A percentile compares a stretch with the other conserved stretches of the same genome.
phyloP scores from a whole-genome alignment of 2,113 vertebrate species.

The Boleophthalmus pectinirostris region DNA sequence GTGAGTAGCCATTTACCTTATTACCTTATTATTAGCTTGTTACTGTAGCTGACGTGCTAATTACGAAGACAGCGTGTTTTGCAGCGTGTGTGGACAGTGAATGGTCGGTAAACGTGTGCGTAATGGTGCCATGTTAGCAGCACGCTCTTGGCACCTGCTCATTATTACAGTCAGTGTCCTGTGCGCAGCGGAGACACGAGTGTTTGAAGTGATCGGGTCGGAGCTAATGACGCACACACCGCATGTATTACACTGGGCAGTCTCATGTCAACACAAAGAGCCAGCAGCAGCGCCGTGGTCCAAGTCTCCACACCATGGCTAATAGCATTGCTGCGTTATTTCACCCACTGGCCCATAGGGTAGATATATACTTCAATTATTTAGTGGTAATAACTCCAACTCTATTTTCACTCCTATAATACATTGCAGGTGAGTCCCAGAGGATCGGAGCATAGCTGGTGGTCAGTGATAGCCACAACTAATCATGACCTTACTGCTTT shows the following conservation, averaged over 20 bases:
- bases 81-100: conserved; percentile 14
- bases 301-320: conserved; percentile 34
- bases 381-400: not conserved
- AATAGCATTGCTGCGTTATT: conserved; percentile 8
- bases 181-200: conserved; percentile 53
- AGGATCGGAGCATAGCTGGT: not conserved
- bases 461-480: not conserved
- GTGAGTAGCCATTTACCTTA: conserved; percentile 76
- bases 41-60: conserved; percentile 10
- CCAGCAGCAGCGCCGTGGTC: conserved; percentile 10
- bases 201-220: conserved; percentile 65
- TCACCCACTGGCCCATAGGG: not conserved
- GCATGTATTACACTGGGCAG: conserved; percentile 39
- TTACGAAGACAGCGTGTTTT: not conserved
- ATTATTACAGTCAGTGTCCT: conserved; percentile 48
- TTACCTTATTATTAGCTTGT: conserved; percentile 26
- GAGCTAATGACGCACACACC: conserved; percentile 59
- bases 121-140: conserved; percentile 46
- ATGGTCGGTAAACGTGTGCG: conserved; percentile 42
- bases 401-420: conserved; percentile 10
- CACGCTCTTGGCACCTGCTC: conserved; percentile 70
- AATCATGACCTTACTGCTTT: not conserved
- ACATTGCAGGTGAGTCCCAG: conserved; percentile 35
- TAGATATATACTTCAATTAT: not conserved
- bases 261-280: conserved; percentile 18